phyloP scores from a whole-genome alignment of 2,113 vertebrate species.

The Thamnaconus septentrionalis region DNA sequence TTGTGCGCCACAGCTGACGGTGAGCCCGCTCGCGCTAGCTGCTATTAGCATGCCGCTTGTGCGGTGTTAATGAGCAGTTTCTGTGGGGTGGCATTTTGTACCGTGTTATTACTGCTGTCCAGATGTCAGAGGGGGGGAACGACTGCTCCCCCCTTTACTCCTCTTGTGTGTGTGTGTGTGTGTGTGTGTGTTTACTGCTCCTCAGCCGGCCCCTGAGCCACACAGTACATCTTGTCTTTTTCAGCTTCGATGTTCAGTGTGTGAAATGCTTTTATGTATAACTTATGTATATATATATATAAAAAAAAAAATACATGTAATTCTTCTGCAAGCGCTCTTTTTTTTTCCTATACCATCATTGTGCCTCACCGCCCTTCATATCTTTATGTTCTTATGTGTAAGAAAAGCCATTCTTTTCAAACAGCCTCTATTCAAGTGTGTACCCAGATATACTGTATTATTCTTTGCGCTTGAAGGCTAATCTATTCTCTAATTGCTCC shows the following conservation, averaged over 20 bases:
- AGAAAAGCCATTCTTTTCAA: not conserved
- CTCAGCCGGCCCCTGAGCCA: no score
- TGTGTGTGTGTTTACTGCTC: no score
- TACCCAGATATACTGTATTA: conserved; percentile 28
- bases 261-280: no score
- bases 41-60: conserved; percentile 76
- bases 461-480: conserved; percentile 33
- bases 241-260: no score
- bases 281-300: no score
- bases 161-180: not conserved
- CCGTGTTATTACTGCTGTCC: conserved; percentile 76
- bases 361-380: not conserved
- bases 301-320: no score
- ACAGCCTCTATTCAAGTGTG: not conserved
- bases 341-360: not conserved
- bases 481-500: conserved; percentile 58
- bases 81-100: conserved; percentile 71
- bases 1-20: conserved; percentile 42
- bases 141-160: not conserved
- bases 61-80: conserved; percentile 76
- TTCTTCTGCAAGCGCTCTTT: no score
- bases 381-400: not conserved
- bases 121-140: conserved; percentile 71
- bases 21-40: conserved; percentile 64
- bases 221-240: no score